Evolutionary conservation across 2,113 vertebrate species (phyloP).

Genomic region (Myrmophylax atrothorax): DNA sequence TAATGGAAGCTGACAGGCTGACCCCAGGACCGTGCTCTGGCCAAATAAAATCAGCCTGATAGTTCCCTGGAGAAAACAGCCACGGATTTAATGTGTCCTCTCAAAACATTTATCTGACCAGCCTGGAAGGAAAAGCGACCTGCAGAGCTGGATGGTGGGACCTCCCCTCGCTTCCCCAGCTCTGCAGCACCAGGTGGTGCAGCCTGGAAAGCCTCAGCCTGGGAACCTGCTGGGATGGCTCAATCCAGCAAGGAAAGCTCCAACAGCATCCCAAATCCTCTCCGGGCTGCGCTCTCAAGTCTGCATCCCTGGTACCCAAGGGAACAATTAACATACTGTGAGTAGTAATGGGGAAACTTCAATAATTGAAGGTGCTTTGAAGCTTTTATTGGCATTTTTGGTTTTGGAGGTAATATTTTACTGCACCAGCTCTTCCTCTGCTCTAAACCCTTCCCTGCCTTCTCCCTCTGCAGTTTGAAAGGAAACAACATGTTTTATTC

Average conservation of each 20-base stretch:
- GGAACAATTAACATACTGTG: not conserved
- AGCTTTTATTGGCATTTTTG: not conserved
- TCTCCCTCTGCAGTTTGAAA: not conserved
- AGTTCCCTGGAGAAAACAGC: slow-evolving; percentile 10
- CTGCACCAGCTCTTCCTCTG: not conserved
- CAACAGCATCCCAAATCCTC: not conserved
- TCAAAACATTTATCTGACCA: not conserved
- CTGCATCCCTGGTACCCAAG: accelerated
- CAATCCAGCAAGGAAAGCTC: not conserved
- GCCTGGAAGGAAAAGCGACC: not conserved
- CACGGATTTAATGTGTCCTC: not conserved
- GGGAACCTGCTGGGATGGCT: not conserved
- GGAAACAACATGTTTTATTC: not conserved
- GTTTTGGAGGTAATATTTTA: not conserved
- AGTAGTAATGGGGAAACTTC: not conserved
- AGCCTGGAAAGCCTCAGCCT: not conserved
- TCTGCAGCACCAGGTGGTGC: not conserved
- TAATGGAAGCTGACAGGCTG: slow-evolving; percentile 24
- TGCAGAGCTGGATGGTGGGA: not conserved
- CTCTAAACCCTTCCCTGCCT: not conserved
- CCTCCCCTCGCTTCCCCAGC: not conserved
- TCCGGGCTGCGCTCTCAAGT: accelerated
- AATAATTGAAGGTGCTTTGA: not conserved
- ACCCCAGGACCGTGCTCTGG: not conserved
- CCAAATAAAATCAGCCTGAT: slow-evolving; percentile 27